Evolutionary conservation across 2,113 vertebrate genomes (phyloP), one percentile per base, ranked within the genome.

Genomic region (Camelus dromedarius): DNA sequence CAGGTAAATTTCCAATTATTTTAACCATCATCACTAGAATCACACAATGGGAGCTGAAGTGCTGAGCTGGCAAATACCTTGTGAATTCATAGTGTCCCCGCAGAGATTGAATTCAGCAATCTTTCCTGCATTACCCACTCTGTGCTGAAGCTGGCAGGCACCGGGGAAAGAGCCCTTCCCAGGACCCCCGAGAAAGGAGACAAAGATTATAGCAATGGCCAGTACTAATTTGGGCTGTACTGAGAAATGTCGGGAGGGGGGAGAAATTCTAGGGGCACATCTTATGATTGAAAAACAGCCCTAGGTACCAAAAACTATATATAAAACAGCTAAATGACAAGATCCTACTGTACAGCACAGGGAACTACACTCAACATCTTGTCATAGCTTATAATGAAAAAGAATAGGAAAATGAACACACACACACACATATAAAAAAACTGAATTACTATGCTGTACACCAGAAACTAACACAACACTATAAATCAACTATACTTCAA

Each of bases 121-220:
- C 38, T 56, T 58, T 20, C 16, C 16, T n/a, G 35, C 6, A 50
- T 20, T 1, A 35, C 2, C 18, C 24, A 13, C 24, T 54, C 11
- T 52, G 7, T 54, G 52, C 14, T 9, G 9, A 86, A 72, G 73
- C 35, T 35, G 1, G 0, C 1, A 50, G 42, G 32, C 8, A 3
- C 26, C 1, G 3, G 24, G 14, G 10, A 46, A 19, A n/a, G 8
- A 22, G 4, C 1, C 10, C 50, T 35, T 56, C 22, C 2, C 32
- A 5, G 24, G 3, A 1, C 12, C n/a, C 66, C 72, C 30, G n/a
- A 5, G 35, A n/a, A 28, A 20, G 6, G 38, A 95, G 18, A 35
- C 24, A 80, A 38, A 46, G 13, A 35, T 46, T 30, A 62, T 3
- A 35, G 10, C 0, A 0, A 70, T 0, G 19, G 91, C 3, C 0